Base-by-base conservation (phyloP, 2,113 vertebrate genomes). In the Empidonax traillii region DNA sequence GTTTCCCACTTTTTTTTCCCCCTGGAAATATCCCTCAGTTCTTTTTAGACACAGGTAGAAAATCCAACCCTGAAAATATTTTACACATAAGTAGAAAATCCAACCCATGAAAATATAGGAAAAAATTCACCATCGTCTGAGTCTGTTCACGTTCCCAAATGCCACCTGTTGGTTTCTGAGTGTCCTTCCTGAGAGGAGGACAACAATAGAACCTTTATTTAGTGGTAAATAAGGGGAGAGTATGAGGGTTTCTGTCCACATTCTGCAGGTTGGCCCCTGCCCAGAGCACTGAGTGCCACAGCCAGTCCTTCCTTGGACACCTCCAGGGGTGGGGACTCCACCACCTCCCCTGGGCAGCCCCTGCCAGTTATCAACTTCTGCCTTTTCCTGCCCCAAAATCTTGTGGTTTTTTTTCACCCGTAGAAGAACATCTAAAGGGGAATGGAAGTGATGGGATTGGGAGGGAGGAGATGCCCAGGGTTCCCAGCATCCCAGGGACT, bases 401-500 rank as follows among this genome's bases (percentile, higher is more conserved):
- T n/a, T 31, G 17, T 56, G 5, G 3, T 7, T 59, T 35, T 35
- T 8, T 82, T 72, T 46, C 16, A 65, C 30, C 33, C 43, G 18
- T n/a, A 73, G 22, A 28, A 58, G 55, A 51, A 44, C 43, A 19
- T 44, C n/a, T 80, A 31, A 59, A 39, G 4, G 4, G 25, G 28
- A 88, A 41, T 55, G 1, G 1, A n/a, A 73, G 27, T 0, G 3
- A 14, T 71, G 71, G 39, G 21, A 46, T 59, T 6, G 19, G 76
- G 39, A 14, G 16, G 41, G 41, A 31, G 19, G 46, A 82, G 33
- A 55, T 66, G 41, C 55, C 14, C 39, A 41, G 39, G 39, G 39
- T 41, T 41, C 39, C 39, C 4, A 1, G 23, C 2, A 0, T 46
- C 33, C 6, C n/a, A 11, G 56, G 33, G 33, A 19, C 43, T 15